Percentiles rank a stretch among this genome's conserved stretches.
Evolutionary conservation across 2,888 invertebrate genomes (phyloP).

Genomic region (Chrysotoxum bicinctum): DNA sequence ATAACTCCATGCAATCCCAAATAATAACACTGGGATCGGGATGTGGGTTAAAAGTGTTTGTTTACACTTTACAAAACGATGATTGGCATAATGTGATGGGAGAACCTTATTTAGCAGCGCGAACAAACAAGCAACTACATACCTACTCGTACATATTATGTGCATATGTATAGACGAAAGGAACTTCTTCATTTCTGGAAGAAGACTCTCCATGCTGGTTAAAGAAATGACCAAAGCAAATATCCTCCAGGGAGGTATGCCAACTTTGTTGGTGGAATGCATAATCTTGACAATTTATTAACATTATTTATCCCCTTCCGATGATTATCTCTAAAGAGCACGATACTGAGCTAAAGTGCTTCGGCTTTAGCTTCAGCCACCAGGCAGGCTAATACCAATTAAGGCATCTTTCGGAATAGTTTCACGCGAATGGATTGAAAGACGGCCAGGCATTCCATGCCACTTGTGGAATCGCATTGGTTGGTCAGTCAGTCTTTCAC

Average conservation of each 20-base stretch:
- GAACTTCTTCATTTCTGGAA: conserved; percentile 26
- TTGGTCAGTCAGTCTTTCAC: conserved; percentile 13
- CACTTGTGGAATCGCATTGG: conserved; percentile 40
- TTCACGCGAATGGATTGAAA: conserved; percentile 28
- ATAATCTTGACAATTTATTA: conserved; percentile 68
- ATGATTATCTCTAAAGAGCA: conserved; percentile 60
- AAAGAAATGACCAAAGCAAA: conserved; percentile 56
- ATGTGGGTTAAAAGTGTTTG: conserved; percentile 64
- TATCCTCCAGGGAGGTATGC: conserved; percentile 65
- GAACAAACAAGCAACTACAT: background rate
- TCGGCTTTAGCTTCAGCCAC: conserved; percentile 28
- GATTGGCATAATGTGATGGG: conserved; percentile 54
- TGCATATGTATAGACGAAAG: conserved; percentile 1
- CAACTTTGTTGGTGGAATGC: conserved; percentile 51
- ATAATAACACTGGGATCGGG: conserved; percentile 48
- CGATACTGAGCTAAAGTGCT: conserved; percentile 28
- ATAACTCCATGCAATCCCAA: conserved; percentile 61
- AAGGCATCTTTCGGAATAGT: conserved; percentile 54
- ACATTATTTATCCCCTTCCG: conserved; percentile 69
- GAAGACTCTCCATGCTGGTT: conserved; percentile 9
- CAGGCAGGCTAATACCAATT: conserved; percentile 56
- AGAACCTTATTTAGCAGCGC: conserved; percentile 43
- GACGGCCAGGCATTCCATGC: conserved; percentile 41
- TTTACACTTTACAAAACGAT: conserved; percentile 37
- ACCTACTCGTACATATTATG: conserved; percentile 1